Percentiles rank a stretch among this genome's conserved stretches.
These are phyloP conservation scores for Peromyscus attwateri DNA, from an alignment of 2,797 vertebrate genomes.

Conservation along the genomic window DNA sequence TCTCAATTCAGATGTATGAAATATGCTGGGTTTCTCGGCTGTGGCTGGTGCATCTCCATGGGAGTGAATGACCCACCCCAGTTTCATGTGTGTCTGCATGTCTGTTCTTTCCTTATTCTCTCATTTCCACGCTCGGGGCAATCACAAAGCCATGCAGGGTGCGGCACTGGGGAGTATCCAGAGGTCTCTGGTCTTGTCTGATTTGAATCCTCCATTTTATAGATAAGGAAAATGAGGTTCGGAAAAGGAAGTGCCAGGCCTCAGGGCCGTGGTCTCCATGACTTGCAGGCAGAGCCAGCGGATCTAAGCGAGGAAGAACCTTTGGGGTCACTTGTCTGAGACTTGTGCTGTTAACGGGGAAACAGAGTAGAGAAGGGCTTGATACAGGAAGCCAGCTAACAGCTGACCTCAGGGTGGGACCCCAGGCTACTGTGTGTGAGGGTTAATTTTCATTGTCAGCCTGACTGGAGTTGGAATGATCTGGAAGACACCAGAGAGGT, in stretches of 20 bases:
- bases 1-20: neutral
- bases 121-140: neutral
- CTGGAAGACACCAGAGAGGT: neutral
- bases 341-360: neutral
- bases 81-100: neutral
- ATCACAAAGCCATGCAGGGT: neutral
- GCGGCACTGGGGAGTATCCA: fast-evolving
- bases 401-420: neutral
- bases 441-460: neutral
- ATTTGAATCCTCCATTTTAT: neutral
- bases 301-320: neutral
- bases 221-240: conserved; percentile 40
- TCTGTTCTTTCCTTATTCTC: neutral
- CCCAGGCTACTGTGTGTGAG: neutral
- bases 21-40: neutral
- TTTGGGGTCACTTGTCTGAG: neutral
- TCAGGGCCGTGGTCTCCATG: neutral
- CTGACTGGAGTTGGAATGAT: neutral
- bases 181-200: neutral
- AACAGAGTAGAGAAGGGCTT: neutral
- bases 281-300: neutral
- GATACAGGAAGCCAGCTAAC: neutral
- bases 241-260: neutral
- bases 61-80: neutral
- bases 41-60: neutral